These are phyloP conservation scores for Callipepla californica DNA, from an alignment of 2,113 vertebrate species.

Conservation along the genomic window DNA sequence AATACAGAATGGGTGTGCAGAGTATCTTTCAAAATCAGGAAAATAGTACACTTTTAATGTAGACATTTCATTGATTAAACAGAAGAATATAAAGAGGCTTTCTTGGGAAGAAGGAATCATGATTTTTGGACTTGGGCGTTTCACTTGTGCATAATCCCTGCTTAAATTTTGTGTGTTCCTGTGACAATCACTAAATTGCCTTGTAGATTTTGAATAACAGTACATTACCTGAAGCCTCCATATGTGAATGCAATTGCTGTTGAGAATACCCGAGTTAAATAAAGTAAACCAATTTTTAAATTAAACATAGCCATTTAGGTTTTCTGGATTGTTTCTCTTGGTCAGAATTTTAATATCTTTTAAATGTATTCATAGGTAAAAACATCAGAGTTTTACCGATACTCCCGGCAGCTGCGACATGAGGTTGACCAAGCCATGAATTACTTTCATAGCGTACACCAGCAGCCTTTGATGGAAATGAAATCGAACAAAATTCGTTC, in stretches of 20 bases:
- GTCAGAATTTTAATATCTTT: constrained; percentile 73
- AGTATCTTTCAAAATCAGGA: background rate
- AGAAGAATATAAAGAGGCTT: background rate
- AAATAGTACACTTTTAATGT: background rate
- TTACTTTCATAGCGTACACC: constrained; percentile 96
- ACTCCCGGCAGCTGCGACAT: constrained; percentile 93
- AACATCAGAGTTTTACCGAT: constrained; percentile 98
- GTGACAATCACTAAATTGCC: constrained; percentile 21
- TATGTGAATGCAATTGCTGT: background rate
- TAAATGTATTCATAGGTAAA: constrained; percentile 90
- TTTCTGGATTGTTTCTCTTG: constrained; percentile 61
- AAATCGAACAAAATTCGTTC: constrained; percentile 96
- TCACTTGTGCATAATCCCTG: background rate
- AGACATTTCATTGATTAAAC: background rate
- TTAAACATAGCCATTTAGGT: constrained; percentile 42
- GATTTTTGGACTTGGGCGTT: background rate
- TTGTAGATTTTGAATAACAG: constrained; percentile 25
- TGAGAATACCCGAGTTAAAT: constrained; percentile 10
- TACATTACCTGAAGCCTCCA: background rate
- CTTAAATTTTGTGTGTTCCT: constrained; percentile 10
- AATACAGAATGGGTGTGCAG: background rate
- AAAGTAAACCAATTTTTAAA: constrained; percentile 15
- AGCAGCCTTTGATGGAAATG: constrained; percentile 94
- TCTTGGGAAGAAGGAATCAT: background rate
- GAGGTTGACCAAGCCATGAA: constrained; percentile 95